Evolutionary conservation across 2,888 invertebrate genomes (phyloP), one percentile per base, ranked within the genome.

Genomic region (Pyralis farinalis): DNA sequence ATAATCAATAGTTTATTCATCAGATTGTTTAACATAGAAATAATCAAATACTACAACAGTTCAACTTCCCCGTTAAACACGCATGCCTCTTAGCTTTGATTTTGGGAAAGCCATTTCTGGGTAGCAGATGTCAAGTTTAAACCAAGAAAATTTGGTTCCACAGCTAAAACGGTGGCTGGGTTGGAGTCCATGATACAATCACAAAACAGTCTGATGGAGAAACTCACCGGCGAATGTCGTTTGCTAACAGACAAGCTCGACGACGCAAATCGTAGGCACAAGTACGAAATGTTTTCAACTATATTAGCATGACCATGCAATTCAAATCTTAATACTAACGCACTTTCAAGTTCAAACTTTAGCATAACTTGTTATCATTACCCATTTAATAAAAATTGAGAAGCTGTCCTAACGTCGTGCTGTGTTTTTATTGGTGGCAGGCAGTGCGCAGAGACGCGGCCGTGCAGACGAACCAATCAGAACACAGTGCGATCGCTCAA

Each of bases 151-250:
- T 86, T 85, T 85, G 86, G 78, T 85, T 85, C 81, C 85, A 78
- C 94, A 96, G 96, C 93, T 92, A 94, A 94, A 90, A 96, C 95
- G 79, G 95, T 96, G 89, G 93, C 93, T 91, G 95, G 95, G 90
- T 93, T 96, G 91, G 96, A 96, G 92, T 92, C 93, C 84, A 94
- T 95, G 94, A 93, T 96, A 90, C 94, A 94, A 90, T 95, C 94
- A 90, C 96, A 96, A 93, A 95, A 95, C 92, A 94, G 94, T 92
- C 94, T 96, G 93, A 95, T 96, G 94, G 95, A 95, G 91, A 96
- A 94, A 93, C 93, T 96, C 89, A 95, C 95, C 78, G 92, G 91
- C 78, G 96, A 96, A 91, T 96, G 96, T 92, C 96, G 95, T 91
- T 92, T 92, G 88, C 93, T 96, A 88, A 96, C 96, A 79, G 92